Base-by-base conservation (phyloP, 2,888 invertebrate genomes). In the Troilus luridus region DNA sequence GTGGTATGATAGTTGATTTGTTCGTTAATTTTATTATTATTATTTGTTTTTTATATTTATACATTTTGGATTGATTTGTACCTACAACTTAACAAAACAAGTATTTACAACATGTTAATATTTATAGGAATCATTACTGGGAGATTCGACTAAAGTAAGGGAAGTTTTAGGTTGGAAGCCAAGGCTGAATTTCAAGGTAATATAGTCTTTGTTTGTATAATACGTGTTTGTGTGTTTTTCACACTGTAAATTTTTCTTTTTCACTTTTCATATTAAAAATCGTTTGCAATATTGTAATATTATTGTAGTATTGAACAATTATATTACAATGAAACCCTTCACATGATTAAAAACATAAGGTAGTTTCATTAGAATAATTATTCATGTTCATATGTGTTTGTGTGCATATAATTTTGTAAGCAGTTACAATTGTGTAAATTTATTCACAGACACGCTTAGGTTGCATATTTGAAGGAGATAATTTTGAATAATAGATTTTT, bases 91-190 rank as follows among this genome's bases (percentile, higher is more conserved):
- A 5, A 21, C 41, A 17, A 12, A n/a, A 58, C 10, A 24, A 88
- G 19, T 21, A 41, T 58, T 88, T 88, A 0, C 58, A 21, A 62
- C 27, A 58, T 17, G 17, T 77, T 58, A 85, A 21, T 88, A 14
- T 88, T 91, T 93, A 93, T 93, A 97, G 97, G 98, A 99, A 94
- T 95, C 98, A 88, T 95, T 99, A 41, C 95, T 98, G 92, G 99
- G 99, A n/a, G 98, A 99, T 94, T 96, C 99, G 1, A 96, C 97
- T 0, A 99, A 99, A 95, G 99, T 99, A 0, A 97, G 96, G 93
- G 95, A 96, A 91, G 96, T 97, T 93, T 95, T 99, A 85, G 97
- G 97, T 77, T 99, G 99, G 99, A 94, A 95, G 85, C 98, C 98
- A 0, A 97, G 97, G 92, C 97, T 98, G 59, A 95, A 96, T 88